phyloP scores from a whole-genome alignment of 2,888 invertebrate species.

The Plebejus melissa region DNA sequence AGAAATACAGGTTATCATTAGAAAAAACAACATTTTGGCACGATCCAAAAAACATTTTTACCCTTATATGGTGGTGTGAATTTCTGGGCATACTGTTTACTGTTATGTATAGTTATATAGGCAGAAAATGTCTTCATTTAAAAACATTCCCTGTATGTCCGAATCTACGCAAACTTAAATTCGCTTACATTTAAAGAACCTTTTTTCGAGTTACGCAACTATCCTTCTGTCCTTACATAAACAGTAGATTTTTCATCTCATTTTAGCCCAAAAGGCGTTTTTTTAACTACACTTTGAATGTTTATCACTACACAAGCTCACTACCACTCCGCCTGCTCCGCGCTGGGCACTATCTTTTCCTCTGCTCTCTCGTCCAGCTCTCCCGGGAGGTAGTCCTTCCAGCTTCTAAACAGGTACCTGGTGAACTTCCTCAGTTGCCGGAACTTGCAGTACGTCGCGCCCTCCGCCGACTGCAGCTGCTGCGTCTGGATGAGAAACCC shows the following conservation, averaged over 20 bases:
- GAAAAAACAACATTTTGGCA: background rate
- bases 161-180: too few species aligned
- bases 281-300: background rate
- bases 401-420: slow-evolving; percentile 92
- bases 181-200: too few species aligned
- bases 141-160: too few species aligned
- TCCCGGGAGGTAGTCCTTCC: slow-evolving; percentile 95
- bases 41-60: too few species aligned
- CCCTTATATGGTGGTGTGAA: too few species aligned
- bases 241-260: too few species aligned
- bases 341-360: slow-evolving; percentile 40
- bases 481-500: slow-evolving; percentile 96
- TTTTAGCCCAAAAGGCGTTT: too few species aligned
- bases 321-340: slow-evolving; percentile 46
- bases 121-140: too few species aligned
- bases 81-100: too few species aligned
- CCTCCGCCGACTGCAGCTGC: slow-evolving; percentile 94
- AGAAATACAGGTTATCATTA: background rate
- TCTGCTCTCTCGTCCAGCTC: slow-evolving; percentile 72
- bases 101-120: too few species aligned
- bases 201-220: too few species aligned
- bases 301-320: background rate
- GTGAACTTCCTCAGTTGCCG: slow-evolving; percentile 94
- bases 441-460: slow-evolving; percentile 96
- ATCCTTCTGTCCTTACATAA: too few species aligned